Base-by-base conservation (phyloP, 2,113 vertebrate species). In the Neodon shergylaensis region DNA sequence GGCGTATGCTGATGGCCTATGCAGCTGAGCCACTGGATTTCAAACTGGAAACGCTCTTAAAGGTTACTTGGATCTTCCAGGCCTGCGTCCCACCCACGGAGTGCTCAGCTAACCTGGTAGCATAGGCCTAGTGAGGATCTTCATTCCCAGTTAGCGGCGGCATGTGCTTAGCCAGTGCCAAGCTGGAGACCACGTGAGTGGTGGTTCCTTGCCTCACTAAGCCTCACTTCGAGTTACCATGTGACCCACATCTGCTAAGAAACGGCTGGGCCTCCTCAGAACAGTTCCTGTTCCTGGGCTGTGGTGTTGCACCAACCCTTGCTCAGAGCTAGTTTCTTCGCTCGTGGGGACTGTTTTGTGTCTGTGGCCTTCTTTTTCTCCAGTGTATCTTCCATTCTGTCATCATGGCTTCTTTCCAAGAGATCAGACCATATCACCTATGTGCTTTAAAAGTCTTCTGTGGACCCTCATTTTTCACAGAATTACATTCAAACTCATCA, bases 321-420 rank as follows among this genome's bases (percentile, higher is more conserved):
- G 22, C 65, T 93, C 8, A 36, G 79, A 28, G n/a, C 81, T 93
- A 66, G 88, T 85, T 14, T 83, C 54, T 94, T 83, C 47, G 91
- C 65, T 82, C 31, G 85, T 12, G 26, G 39, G 3, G 31, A 93
- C 44, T 52, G 0, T 73, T 91, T 87, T 17, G 31, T 91, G 22
- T 36, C 49, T 83, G 3, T 54, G 63, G 52, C 65, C 68, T 73
- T 39, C 10, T 78, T 52, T 74, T 61, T 36, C 31, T 84, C 26
- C 68, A 78, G 11, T 83, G 70, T 87, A 10, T 21, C 58, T 49
- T 85, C 76, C 26, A 44, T 87, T 91, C 42, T 68, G 17, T 90
- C 66, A 86, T 42, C 49, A 31, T 8, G 33, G 49, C 70, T 77
- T 95, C 58, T 92, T 77, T 95, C 58, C 90, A 95, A 96, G 31